Conservation (phyloP, 1,140 invertebrate species). For the Sycophila sp. region DNA sequence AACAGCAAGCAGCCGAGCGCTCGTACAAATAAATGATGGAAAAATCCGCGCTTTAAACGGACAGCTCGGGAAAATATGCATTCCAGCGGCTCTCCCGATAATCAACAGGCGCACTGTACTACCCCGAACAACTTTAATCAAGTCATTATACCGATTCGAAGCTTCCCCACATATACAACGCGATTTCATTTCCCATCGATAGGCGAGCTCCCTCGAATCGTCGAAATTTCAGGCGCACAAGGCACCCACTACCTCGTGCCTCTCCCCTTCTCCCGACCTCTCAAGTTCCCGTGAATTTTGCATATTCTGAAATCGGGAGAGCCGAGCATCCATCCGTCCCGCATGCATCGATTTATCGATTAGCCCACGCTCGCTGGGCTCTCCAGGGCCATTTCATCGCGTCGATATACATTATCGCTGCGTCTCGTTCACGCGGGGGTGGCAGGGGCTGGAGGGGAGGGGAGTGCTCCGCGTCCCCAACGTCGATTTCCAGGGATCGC, state of each 20-base stretch:
- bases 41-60: too few species aligned
- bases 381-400: not conserved
- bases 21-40: too few species aligned
- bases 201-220: too few species aligned
- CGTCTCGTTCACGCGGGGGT: not conserved
- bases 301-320: not conserved
- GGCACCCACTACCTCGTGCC: not conserved
- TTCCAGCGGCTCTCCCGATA: too few species aligned
- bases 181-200: too few species aligned
- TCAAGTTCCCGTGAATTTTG: not conserved
- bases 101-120: too few species aligned
- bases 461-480: too few species aligned
- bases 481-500: constrained; percentile 4
- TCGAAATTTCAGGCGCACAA: not conserved
- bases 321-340: not conserved
- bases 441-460: not conserved
- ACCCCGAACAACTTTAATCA: too few species aligned
- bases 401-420: not conserved
- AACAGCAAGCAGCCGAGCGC: too few species aligned
- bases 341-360: constrained; percentile 26
- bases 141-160: too few species aligned
- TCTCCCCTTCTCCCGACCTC: not conserved
- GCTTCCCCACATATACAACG: too few species aligned
- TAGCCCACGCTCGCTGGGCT: not conserved
- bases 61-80: too few species aligned